Evolutionary conservation across 2,888 invertebrate species (phyloP), one percentile per base, ranked within the genome.

Genomic region (Sphaeridia pumilis): DNA sequence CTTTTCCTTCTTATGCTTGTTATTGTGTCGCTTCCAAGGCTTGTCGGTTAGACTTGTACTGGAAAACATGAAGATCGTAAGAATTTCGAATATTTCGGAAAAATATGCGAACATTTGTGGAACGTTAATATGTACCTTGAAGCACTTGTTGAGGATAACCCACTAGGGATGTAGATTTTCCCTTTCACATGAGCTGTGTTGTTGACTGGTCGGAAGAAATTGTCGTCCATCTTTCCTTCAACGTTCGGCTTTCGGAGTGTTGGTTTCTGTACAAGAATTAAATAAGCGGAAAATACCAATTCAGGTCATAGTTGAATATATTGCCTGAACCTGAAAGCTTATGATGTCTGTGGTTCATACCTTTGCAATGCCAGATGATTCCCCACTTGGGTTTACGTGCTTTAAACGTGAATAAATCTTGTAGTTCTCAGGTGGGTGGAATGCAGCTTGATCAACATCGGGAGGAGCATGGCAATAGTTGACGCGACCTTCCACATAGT

Each of bases 1-100:
- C 70, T 97, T 97, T 70, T 94, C 92, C 55, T 83, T 82, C 69
- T 90, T 93, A 63, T 88, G 87, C 67, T 84, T 83, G 69, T 94
- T 93, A 28, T 81, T 80, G 69, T 89, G 87, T 70, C 82, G 86
- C 70, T 87, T 87, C 69, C 81, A 78, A 58, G 79, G 78, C 69
- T 89, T 89, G 80, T 83, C 86, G 1, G 82, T 83, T 67, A 27
- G 24, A 20, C 24, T 41, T n/a, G 54, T 26, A 17, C 54, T 54
- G 28, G 17, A 34, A 44, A 7, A 14, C 10, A 14, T 10, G 7
- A 14, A 7, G 31, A 31, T 10, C 14, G 31, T 14, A 31, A 10
- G 7, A 31, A 31, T 31, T 31, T 31, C 14, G 31, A 31, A 14
- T 10, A 14, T 31, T 31, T 10, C 10, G 14, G 14, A 31, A 31